These are phyloP conservation scores for Diarsia dahlii DNA, from an alignment of 2,888 invertebrate species.

Conservation along the genomic window DNA sequence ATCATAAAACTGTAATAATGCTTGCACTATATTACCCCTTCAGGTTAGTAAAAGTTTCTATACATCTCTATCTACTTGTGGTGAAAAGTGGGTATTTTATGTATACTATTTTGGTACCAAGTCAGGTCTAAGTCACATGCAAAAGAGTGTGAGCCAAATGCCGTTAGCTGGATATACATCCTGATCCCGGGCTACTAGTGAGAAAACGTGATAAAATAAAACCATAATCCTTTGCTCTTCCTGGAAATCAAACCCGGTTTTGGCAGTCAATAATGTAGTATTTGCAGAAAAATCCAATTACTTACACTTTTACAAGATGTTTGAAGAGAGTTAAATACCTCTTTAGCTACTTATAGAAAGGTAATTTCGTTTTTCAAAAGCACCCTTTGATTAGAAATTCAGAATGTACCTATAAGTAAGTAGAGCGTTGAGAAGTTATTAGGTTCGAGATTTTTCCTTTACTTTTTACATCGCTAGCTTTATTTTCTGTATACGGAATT, in stretches of 20 bases:
- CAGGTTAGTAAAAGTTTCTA: neutral
- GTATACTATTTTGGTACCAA: neutral
- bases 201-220: neutral
- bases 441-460: neutral
- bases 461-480: neutral
- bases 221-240: neutral
- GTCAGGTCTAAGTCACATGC: neutral
- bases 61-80: neutral
- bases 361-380: constrained; percentile 41
- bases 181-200: neutral
- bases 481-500: neutral
- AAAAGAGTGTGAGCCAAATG: neutral
- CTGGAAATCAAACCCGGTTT: neutral
- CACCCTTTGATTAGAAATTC: constrained; percentile 17
- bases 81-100: neutral
- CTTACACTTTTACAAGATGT: constrained; percentile 12
- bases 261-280: constrained; percentile 9
- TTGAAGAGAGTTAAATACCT: constrained; percentile 19
- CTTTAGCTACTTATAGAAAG: constrained; percentile 13
- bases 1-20: neutral
- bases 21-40: too few species aligned
- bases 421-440: constrained; percentile 5
- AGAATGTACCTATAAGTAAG: neutral
- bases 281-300: constrained; percentile 41
- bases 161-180: neutral